Percentiles rank a stretch among this genome's conserved stretches.
Evolutionary conservation across 2,797 vertebrate species (phyloP).

Genomic region (Sarcoramphus papa): DNA sequence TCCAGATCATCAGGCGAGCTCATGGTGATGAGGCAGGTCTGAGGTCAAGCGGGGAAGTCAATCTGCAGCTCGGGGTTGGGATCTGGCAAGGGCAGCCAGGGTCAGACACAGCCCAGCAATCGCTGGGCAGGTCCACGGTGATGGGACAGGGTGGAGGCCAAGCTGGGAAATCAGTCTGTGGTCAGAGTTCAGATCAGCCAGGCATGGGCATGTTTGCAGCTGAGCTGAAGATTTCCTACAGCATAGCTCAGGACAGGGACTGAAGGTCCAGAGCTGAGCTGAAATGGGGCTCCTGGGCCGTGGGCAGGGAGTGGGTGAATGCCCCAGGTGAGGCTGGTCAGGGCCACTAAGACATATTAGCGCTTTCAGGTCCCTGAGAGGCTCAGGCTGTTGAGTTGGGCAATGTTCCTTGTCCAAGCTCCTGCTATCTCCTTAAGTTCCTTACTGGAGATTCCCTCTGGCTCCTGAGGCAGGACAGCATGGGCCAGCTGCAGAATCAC

Average conservation of each 20-base stretch:
- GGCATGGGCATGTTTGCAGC: background rate
- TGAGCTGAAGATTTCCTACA: background rate
- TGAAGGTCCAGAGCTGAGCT: background rate
- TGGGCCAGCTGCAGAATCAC: background rate
- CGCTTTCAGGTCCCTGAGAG: background rate
- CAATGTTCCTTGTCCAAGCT: background rate
- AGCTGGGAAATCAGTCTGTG: background rate
- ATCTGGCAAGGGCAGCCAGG: background rate
- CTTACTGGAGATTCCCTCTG: background rate
- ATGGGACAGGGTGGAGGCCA: background rate
- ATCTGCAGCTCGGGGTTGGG: background rate
- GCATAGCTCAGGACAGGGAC: background rate
- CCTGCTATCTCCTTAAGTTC: background rate
- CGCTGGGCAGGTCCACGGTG: accelerated
- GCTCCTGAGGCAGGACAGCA: background rate
- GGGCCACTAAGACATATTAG: background rate
- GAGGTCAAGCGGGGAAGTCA: background rate
- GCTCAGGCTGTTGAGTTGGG: background rate
- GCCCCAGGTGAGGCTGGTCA: background rate
- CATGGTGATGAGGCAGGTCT: background rate
- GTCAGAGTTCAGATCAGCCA: background rate
- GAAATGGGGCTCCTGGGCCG: background rate
- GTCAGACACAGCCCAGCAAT: background rate
- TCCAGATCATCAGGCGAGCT: background rate
- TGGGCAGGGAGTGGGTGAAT: background rate